These are phyloP conservation scores for Xylophagus ater DNA, from an alignment of 2,888 invertebrate genomes.

Conservation along the genomic window DNA sequence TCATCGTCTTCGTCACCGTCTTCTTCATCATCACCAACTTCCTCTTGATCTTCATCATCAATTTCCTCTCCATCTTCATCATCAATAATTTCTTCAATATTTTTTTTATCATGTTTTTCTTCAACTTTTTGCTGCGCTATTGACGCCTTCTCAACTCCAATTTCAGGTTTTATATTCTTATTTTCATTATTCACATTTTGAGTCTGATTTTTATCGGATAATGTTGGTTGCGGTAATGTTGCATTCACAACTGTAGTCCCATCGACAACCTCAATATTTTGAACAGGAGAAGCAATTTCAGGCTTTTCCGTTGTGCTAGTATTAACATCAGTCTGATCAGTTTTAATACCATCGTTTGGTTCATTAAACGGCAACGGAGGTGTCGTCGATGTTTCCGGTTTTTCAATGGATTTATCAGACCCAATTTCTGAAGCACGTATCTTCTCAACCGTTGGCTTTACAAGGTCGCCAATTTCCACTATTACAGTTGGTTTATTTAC, in stretches of 20 bases:
- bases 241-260: slow-evolving; percentile 47
- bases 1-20: slow-evolving; percentile 7
- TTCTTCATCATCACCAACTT: slow-evolving; percentile 16
- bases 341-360: too few species aligned
- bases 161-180: too few species aligned
- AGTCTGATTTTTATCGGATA: slow-evolving; percentile 2
- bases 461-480: too few species aligned
- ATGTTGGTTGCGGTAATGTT: not conserved
- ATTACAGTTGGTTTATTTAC: too few species aligned
- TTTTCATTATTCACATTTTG: slow-evolving; percentile 6
- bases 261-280: slow-evolving; percentile 45
- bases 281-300: slow-evolving; percentile 20
- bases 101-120: slow-evolving; percentile 21
- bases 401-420: not conserved
- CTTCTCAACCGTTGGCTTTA: slow-evolving; percentile 42
- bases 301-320: slow-evolving; percentile 31
- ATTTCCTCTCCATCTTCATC: slow-evolving; percentile 21
- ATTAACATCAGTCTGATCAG: slow-evolving; percentile 19
- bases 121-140: slow-evolving; percentile 15
- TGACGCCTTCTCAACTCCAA: too few species aligned
- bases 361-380: not conserved
- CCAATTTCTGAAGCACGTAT: slow-evolving; percentile 7
- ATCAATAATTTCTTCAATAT: slow-evolving; percentile 25
- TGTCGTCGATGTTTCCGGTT: not conserved
- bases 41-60: slow-evolving; percentile 20